A percentile compares a stretch with the other conserved stretches of the same genome.
Conservation (phyloP, 1,140 invertebrate genomes). For the Heliconius melpomene region DNA sequence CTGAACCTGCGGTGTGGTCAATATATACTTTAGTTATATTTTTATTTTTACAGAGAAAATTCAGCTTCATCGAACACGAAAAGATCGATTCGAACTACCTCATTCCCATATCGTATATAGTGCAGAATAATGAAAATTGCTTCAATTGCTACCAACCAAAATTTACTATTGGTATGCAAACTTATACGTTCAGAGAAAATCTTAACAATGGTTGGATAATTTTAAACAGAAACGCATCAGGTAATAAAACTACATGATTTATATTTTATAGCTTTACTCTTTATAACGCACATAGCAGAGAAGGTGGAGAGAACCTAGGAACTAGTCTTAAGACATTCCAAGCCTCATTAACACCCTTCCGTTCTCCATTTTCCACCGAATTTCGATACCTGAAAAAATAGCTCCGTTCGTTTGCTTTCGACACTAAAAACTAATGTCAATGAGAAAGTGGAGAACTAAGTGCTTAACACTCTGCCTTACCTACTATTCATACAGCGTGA, state of each 20-base stretch:
- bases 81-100: conserved; percentile 59
- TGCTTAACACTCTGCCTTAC: no score
- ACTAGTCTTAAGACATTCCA: background rate
- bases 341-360: background rate
- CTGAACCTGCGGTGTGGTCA: background rate
- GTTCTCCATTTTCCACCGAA: background rate
- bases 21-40: no score
- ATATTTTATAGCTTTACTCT: background rate
- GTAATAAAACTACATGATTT: conserved; percentile 35
- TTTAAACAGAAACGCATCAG: conserved; percentile 67
- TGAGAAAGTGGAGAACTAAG: no score
- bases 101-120: conserved; percentile 69
- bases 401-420: no score
- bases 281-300: background rate
- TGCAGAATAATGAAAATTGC: conserved; percentile 66
- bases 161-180: conserved; percentile 64
- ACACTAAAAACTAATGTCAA: no score
- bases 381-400: no score
- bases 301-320: background rate
- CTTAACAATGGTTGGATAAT: conserved; percentile 72
- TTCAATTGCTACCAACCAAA: conserved; percentile 69
- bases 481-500: no score
- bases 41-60: conserved; percentile 57
- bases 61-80: conserved; percentile 55
- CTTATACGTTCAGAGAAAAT: conserved; percentile 69